Percentiles rank a stretch among this genome's conserved stretches.
Evolutionary conservation across 2,888 invertebrate genomes (phyloP).

Genomic region (Heliconius hortense): DNA sequence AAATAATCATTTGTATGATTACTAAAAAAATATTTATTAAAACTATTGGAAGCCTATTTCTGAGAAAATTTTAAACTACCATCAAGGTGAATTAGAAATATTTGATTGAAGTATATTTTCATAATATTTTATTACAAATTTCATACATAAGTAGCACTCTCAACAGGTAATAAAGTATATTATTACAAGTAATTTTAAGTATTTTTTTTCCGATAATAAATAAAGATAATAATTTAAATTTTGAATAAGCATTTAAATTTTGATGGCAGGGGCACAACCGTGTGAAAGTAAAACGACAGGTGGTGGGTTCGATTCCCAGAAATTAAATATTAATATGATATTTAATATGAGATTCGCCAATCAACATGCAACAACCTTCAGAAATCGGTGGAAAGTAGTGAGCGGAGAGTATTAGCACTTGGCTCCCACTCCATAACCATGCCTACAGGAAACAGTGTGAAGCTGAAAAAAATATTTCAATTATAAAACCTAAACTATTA

Average conservation of each 20-base stretch:
- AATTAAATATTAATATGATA: no score
- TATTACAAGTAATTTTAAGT: no score
- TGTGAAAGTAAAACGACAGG: no score
- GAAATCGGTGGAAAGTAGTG: neutral
- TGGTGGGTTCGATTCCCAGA: no score
- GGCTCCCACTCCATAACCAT: neutral
- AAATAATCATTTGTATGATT: neutral
- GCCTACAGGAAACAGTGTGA: neutral
- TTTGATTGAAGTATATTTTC: no score
- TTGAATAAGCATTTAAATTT: no score
- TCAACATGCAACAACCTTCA: neutral
- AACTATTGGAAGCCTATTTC: neutral
- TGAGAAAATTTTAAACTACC: neutral
- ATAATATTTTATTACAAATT: neutral
- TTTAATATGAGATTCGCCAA: neutral
- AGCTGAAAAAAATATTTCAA: neutral
- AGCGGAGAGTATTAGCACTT: neutral
- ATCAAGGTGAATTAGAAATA: no score
- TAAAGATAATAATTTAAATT: no score
- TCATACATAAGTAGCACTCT: no score
- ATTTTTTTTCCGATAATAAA: no score
- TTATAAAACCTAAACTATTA: slow-evolving; percentile 3
- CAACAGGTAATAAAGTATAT: no score
- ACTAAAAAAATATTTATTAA: neutral
- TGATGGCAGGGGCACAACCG: no score